Base-by-base conservation (phyloP, 2,888 invertebrate genomes). In the Sinhomidia bicolor region DNA sequence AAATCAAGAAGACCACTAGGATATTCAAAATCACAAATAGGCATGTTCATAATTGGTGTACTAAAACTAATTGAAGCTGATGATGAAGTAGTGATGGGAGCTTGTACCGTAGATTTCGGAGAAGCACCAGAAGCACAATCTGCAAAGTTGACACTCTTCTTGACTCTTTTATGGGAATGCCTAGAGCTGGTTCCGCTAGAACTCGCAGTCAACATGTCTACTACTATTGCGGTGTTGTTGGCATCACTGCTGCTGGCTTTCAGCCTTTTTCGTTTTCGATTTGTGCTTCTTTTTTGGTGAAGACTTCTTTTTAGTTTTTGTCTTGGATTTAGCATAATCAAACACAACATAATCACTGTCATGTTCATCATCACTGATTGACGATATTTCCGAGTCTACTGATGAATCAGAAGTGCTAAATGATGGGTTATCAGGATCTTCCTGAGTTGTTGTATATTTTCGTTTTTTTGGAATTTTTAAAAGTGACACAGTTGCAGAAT, bases 211-310 rank as follows among this genome's bases (percentile, higher is more conserved):
- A 60, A 17, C 20, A 23, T 29, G 68, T 51, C 44, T 17, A 62
- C n/a, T 12, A 29, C 20, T 20, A n/a, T n/a, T n/a, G n/a, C n/a
- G n/a, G 44, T 9, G 9, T 41, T 71, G 44, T n/a, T 65, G 10
- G 32, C n/a, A 32, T 26, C 47, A 47, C 36, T 78, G 9, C 47
- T 41, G 44, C 54, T 60, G 2, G 62, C 1, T 17, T n/a, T 47
- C 29, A 9, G 82, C 74, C 26, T 76, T 81, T n/a, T 82, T 87
- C 5, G 82, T 76, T 54, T 87, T 86, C 1, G 79, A 65, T 29
- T 85, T 86, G 20, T 71, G 82, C 20, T 87, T 87, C 76, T 80
- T 79, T 32, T 87, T 87, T 23, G 81, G 17, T 0, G 82, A 71
- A 41, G 71, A 51, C 32, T 41, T 76, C 36, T 78, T 88, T 62